Evolutionary conservation across 2,888 invertebrate species (phyloP).

Genomic region (Psococerastis gibbosa): DNA sequence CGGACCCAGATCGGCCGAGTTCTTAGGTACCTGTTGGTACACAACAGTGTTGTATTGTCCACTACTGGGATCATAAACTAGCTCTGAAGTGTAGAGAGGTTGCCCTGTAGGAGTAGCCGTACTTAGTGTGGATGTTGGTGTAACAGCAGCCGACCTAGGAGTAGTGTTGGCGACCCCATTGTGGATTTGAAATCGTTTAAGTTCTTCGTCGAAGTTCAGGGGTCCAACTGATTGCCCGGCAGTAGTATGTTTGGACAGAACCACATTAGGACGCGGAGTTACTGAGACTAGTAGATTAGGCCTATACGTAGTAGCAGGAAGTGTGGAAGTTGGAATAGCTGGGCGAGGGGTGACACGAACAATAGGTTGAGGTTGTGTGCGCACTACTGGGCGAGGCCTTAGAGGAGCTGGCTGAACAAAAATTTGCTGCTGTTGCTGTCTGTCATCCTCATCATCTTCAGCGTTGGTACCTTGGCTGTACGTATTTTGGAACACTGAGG

Average conservation of each 20-base stretch:
- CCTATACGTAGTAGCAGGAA: slow-evolving; percentile 45
- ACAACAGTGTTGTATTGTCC: slow-evolving; percentile 63
- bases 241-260: slow-evolving; percentile 1
- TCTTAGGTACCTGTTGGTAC: slow-evolving; percentile 51
- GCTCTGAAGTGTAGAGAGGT: slow-evolving; percentile 57
- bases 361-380: slow-evolving; percentile 26
- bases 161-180: slow-evolving; percentile 30
- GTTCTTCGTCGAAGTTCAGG: slow-evolving; percentile 50
- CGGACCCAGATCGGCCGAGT: slow-evolving; percentile 46
- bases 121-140: slow-evolving; percentile 15
- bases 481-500: slow-evolving; percentile 51
- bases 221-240: slow-evolving; percentile 21
- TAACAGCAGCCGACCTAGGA: slow-evolving; percentile 22
- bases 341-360: slow-evolving; percentile 42
- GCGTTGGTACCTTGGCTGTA: slow-evolving; percentile 37
- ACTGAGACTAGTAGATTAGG: slow-evolving; percentile 30
- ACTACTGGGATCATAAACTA: slow-evolving; percentile 54
- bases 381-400: slow-evolving; percentile 29
- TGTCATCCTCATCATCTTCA: slow-evolving; percentile 34
- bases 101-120: slow-evolving; percentile 27
- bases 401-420: slow-evolving; percentile 15
- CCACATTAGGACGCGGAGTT: slow-evolving; percentile 10
- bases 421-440: too few relatives aligned
- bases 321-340: slow-evolving; percentile 24
- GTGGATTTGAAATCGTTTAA: slow-evolving; percentile 51